Base-by-base conservation (phyloP, 2,113 vertebrate genomes). In the Malurus elegans region DNA sequence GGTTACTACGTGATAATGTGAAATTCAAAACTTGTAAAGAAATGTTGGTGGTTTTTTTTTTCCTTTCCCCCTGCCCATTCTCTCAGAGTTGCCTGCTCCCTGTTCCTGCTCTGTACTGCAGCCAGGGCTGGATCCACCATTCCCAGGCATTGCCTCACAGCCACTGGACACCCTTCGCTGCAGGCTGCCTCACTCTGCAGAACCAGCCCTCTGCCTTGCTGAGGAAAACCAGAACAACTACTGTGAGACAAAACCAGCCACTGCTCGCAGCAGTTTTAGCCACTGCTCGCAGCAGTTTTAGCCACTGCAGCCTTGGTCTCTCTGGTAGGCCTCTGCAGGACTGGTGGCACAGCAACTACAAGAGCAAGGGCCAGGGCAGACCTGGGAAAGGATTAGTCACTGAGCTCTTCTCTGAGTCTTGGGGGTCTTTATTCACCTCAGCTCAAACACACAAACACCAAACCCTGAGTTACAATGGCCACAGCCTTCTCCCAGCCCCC, bases 11-110 rank as follows among this genome's bases (percentile, higher is more conserved):
- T 98, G 97, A 97, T 97, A 92, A 86, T 95, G 97, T 98, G 97
- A 98, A 96, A 97, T 97, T 97, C 95, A 93, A 98, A 96, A 96
- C 97, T 97, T 98, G 94, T 97, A 95, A 97, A 96, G 90, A 95
- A 92, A 90, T 65, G 58, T 38, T 31, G 78, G 71, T 95, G 85
- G 10, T 47, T n/a, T 57, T 58, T 61, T 69, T 60, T 24, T 11
- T 8, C 6, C 10, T 40, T 62, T 8, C 12, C 28, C 48, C 20
- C 11, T 62, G 32, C n/a, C 57, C 31, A 3, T 61, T 82, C 28
- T 58, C 40, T 54, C 32, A 20, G 18, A 38, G 38, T 38, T 82
- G 16, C 32, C 36, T 45, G 50, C 60, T 57, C 51, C 12, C 32
- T 81, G 19, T 66, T 28, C 38, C 28, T 5, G 14, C 32, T 47